Evolutionary conservation across 2,888 invertebrate species (phyloP).

Genomic region (Chesias legatella): DNA sequence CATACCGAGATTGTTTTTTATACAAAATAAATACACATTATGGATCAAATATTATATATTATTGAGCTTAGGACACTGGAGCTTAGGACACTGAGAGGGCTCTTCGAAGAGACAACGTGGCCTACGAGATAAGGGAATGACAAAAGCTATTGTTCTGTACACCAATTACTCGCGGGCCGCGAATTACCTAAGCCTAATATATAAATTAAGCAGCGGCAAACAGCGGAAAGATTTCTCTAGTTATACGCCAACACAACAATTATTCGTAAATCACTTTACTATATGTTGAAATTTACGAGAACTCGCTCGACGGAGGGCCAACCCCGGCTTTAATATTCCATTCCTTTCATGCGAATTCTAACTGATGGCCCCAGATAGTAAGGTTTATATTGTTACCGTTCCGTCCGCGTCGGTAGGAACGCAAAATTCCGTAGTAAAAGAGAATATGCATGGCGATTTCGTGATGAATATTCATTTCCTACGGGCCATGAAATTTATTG

Average conservation of each 20-base stretch:
- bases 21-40: constrained; percentile 38
- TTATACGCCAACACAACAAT: constrained; percentile 80
- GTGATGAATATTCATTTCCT: constrained; percentile 81
- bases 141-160: constrained; percentile 79
- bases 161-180: constrained; percentile 78
- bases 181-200: constrained; percentile 81
- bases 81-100: constrained; percentile 49
- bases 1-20: neutral
- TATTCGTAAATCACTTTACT: constrained; percentile 81
- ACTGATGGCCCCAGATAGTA: constrained; percentile 50
- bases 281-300: constrained; percentile 81
- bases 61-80: constrained; percentile 53
- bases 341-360: constrained; percentile 50
- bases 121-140: constrained; percentile 74
- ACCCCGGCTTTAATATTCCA: constrained; percentile 51
- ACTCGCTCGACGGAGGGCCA: constrained; percentile 54
- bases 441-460: constrained; percentile 81
- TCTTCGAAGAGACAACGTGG: constrained; percentile 67
- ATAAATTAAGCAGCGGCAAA: constrained; percentile 79
- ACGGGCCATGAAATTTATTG: constrained; percentile 81
- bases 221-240: constrained; percentile 81
- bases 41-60: constrained; percentile 59
- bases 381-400: constrained; percentile 57
- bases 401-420: constrained; percentile 49
- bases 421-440: constrained; percentile 71